Evolutionary conservation across 92 coral and sea anemone genomes (phyloP).

Genomic region (Pocillopora grandis): DNA sequence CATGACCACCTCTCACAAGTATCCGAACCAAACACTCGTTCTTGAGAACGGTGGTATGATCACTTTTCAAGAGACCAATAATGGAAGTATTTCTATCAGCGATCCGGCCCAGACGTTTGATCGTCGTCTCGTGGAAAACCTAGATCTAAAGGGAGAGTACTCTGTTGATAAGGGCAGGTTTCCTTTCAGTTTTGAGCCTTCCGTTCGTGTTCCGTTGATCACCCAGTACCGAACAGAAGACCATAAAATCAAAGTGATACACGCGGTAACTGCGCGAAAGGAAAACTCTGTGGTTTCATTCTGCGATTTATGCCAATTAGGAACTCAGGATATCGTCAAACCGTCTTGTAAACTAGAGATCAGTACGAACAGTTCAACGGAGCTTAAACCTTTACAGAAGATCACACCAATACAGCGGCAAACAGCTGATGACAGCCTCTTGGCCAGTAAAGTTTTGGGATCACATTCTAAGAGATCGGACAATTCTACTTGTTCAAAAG

Average conservation of each 20-base stretch:
- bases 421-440: slow-evolving; percentile 72
- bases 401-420: slow-evolving; percentile 81
- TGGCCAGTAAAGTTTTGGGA: slow-evolving; percentile 51
- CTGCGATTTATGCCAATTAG: slow-evolving; percentile 63
- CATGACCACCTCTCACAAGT: slow-evolving; percentile 45
- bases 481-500: slow-evolving; percentile 43
- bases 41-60: slow-evolving; percentile 79
- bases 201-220: slow-evolving; percentile 39
- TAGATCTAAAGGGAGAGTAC: slow-evolving; percentile 56
- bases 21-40: slow-evolving; percentile 58
- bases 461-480: slow-evolving; percentile 65
- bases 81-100: slow-evolving; percentile 65
- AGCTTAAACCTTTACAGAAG: slow-evolving; percentile 76
- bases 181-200: slow-evolving; percentile 34
- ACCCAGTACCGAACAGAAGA: slow-evolving; percentile 60
- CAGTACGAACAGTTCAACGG: slow-evolving; percentile 36
- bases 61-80: slow-evolving; percentile 67
- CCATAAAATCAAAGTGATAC: slow-evolving; percentile 63
- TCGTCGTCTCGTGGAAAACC: slow-evolving; percentile 76
- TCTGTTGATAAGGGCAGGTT: slow-evolving; percentile 40
- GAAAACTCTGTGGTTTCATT: slow-evolving; percentile 35
- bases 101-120: slow-evolving; percentile 93
- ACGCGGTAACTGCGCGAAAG: slow-evolving; percentile 49
- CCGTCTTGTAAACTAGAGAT: slow-evolving; percentile 12
- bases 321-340: slow-evolving; percentile 47